Percentiles rank a stretch among this genome's conserved stretches.
phyloP scores from a whole-genome alignment of 2,113 vertebrate species.

The Dunckerocampus dactyliophorus region DNA sequence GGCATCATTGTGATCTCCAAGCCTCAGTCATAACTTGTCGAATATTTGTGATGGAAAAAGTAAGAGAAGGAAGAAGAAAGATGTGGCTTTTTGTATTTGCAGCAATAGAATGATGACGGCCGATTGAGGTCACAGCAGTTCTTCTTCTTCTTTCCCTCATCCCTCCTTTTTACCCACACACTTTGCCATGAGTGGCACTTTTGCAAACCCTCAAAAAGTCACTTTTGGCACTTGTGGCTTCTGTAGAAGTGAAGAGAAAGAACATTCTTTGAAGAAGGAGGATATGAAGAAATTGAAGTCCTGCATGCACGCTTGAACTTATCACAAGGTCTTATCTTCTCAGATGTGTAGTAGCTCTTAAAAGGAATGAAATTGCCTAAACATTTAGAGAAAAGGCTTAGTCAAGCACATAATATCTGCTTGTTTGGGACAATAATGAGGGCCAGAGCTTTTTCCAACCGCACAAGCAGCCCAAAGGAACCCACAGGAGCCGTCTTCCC shows the following conservation, averaged over 20 bases:
- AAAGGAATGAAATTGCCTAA: slow-evolving; percentile 32
- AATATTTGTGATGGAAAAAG: slow-evolving; percentile 63
- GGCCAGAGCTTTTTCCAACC: slow-evolving; percentile 40
- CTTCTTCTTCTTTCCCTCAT: slow-evolving; percentile 49
- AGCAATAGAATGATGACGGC: slow-evolving; percentile 43
- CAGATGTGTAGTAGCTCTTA: slow-evolving; percentile 19
- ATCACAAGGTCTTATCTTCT: slow-evolving; percentile 23
- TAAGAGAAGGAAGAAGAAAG: slow-evolving; percentile 54
- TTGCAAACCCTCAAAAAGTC: slow-evolving; percentile 49
- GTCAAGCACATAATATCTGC: slow-evolving; percentile 40
- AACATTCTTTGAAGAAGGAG: slow-evolving; percentile 39
- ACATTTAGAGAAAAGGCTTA: slow-evolving; percentile 23
- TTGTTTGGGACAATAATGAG: slow-evolving; percentile 42
- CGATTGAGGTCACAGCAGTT: slow-evolving; percentile 58
- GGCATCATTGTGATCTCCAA: slow-evolving; percentile 38
- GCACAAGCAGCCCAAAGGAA: slow-evolving; percentile 29
- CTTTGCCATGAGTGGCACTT: slow-evolving; percentile 49
- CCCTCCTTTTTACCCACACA: slow-evolving; percentile 50
- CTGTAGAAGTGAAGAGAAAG: neutral
- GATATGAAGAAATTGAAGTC: slow-evolving; percentile 27
- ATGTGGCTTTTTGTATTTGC: slow-evolving; percentile 57
- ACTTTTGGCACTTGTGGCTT: slow-evolving; percentile 50
- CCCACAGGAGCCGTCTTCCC: neutral
- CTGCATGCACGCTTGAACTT: slow-evolving; percentile 14
- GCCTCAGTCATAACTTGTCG: slow-evolving; percentile 51